A percentile compares a stretch with the other conserved stretches of the same genome.
phyloP scores from a whole-genome alignment of 1,140 invertebrate genomes.

The Popillia japonica region DNA sequence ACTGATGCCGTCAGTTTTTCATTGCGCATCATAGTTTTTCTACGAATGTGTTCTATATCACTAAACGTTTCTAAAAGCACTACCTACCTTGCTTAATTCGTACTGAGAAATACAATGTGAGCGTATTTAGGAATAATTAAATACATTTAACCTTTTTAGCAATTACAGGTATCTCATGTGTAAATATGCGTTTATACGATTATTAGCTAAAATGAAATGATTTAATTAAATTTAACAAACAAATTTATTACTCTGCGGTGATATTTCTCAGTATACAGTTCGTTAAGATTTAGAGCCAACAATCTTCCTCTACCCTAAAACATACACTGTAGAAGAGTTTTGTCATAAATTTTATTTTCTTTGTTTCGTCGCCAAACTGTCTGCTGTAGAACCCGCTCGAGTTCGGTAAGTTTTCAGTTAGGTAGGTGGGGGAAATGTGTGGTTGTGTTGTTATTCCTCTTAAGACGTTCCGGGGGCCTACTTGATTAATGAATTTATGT shows the following conservation, averaged over 20 bases:
- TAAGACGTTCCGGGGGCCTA: conserved; percentile 24
- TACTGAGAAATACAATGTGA: too few species aligned
- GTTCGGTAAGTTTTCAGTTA: not conserved
- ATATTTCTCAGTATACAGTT: not conserved
- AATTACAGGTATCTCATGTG: too few species aligned
- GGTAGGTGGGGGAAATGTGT: not conserved
- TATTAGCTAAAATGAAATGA: too few species aligned
- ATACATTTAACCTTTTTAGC: too few species aligned
- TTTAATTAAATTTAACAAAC: not conserved
- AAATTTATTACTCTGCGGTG: not conserved
- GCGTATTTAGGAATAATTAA: too few species aligned
- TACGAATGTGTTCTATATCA: not conserved
- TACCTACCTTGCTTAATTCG: not conserved
- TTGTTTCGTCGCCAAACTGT: conserved; percentile 44
- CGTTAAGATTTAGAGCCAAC: not conserved
- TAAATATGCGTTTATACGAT: too few species aligned
- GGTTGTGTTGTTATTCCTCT: conserved; percentile 13
- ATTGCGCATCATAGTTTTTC: not conserved
- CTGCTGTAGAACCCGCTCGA: conserved; percentile 28
- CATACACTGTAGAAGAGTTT: not conserved
- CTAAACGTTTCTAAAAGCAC: not conserved
- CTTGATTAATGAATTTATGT: conserved; percentile 36
- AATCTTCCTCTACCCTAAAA: not conserved
- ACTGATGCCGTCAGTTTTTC: not conserved
- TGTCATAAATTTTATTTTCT: conserved; percentile 42